Base-by-base conservation (phyloP, 2,113 vertebrate species). In the Percina caprodes region DNA sequence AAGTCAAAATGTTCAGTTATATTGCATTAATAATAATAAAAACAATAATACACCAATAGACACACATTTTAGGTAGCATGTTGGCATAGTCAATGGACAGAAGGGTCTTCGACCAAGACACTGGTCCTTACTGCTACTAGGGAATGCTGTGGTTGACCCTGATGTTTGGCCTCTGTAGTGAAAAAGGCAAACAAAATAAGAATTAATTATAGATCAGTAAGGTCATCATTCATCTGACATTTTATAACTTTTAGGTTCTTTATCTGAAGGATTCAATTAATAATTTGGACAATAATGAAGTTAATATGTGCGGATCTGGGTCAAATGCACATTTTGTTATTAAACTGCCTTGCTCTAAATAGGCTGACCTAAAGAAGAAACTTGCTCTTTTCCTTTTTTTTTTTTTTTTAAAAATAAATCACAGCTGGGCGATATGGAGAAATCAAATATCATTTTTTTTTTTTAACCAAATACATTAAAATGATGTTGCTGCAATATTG, bases 261-360 rank as follows among this genome's bases (percentile, higher is more conserved):
- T 69, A 71, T 80, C 76, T 84, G 79, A 86, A 88, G 84, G 84
- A 86, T 75, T 86, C 56, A 76, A 5, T 49, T 18, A 5, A 30
- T 10, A 45, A 7, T 45, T 51, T 24, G 16, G 35, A 16, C 11
- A 52, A 6, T 73, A 19, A 46, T 3, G 5, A 18, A 11, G 26
- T n/a, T 42, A 26, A 35, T 21, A n/a, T 21, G 4, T 21, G 30
- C 63, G 35, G 61, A 80, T 39, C 56, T 24, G 74, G 24, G 77
- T 72, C 49, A 76, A 72, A 82, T 79, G 9, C 23, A 30, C 45
- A n/a, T 24, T 16, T 23, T 23, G 6, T 24, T 24, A 39, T 24
- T 14, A 11, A 73, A 3, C 56, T 6, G 9, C 4, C 4, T 39
- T 10, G 39, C n/a, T 13, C 8, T 69, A 16, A 73, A 49, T 45